These are phyloP conservation scores for Leptothorax acervorum DNA, from an alignment of 2,888 invertebrate genomes.

Conservation along the genomic window DNA sequence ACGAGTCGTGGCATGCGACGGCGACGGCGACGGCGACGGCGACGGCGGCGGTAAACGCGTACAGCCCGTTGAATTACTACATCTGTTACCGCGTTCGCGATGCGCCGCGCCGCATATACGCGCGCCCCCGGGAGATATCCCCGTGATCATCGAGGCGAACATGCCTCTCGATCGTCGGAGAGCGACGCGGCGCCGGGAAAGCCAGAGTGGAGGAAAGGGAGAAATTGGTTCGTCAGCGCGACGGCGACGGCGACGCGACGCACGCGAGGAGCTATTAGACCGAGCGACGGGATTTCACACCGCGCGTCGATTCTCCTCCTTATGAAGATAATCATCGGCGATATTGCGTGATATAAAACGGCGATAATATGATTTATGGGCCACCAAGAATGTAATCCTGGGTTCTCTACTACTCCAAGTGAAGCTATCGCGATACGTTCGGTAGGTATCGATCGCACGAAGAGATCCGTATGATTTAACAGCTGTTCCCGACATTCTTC, in stretches of 20 bases:
- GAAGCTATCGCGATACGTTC: constrained; percentile 7
- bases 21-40: constrained; percentile 20
- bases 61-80: constrained; percentile 69
- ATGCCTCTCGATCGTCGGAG: constrained; percentile 53
- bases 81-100: constrained; percentile 65
- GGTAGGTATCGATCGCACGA: constrained; percentile 23
- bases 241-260: background rate
- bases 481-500: background rate
- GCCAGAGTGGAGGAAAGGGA: constrained; percentile 53
- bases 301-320: background rate
- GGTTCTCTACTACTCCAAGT: constrained; percentile 1
- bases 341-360: constrained; percentile 43
- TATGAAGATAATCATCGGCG: constrained; percentile 45
- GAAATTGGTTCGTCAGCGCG: constrained; percentile 62
- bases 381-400: constrained; percentile 33
- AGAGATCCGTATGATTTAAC: constrained; percentile 18
- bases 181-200: constrained; percentile 46
- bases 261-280: constrained; percentile 44
- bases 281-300: constrained; percentile 36
- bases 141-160: constrained; percentile 60
- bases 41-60: constrained; percentile 47
- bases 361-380: constrained; percentile 50
- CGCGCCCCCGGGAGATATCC: constrained; percentile 41
- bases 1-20: constrained; percentile 59
- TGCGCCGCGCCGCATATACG: constrained; percentile 36